A percentile compares a stretch with the other conserved stretches of the same genome.
Evolutionary conservation across 2,113 vertebrate species (phyloP).

Genomic region (Albula glossodonta): DNA sequence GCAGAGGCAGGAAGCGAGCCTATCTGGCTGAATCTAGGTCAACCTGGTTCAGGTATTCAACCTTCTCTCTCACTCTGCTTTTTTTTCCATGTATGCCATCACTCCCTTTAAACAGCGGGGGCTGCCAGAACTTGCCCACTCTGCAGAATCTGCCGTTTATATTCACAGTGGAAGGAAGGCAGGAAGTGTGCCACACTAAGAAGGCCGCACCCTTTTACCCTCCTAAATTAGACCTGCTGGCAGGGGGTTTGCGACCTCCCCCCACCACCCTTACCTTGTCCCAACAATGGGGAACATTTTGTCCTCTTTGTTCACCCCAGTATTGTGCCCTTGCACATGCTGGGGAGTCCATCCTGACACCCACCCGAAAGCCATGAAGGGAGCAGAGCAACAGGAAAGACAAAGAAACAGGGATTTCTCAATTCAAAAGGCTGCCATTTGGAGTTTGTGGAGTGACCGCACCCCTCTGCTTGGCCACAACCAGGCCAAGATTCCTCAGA

Average conservation of each 20-base stretch:
- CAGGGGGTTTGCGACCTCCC: not conserved
- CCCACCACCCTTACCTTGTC: not conserved
- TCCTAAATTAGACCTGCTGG: not conserved
- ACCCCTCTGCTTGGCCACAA: not conserved
- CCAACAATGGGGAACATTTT: not conserved
- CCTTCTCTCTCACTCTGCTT: not conserved
- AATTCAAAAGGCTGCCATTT: not conserved
- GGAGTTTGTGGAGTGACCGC: not conserved
- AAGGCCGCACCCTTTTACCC: not conserved
- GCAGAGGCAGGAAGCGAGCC: not conserved
- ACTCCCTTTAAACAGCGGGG: not conserved
- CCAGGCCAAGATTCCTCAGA: slow-evolving; percentile 4
- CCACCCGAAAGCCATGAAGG: not conserved
- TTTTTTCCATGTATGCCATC: not conserved
- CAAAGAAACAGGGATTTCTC: not conserved
- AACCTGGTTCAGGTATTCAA: not conserved
- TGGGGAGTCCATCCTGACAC: not conserved
- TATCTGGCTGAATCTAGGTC: not conserved
- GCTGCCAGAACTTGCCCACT: slow-evolving; percentile 11
- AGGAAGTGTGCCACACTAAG: not conserved
- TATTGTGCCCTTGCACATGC: not conserved
- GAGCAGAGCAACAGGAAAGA: not conserved
- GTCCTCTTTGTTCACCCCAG: not conserved
- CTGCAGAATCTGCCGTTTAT: not conserved
- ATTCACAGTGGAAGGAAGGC: not conserved